Evolutionary conservation across 2,888 invertebrate genomes (phyloP).

Genomic region (Orthonevra nobilis): DNA sequence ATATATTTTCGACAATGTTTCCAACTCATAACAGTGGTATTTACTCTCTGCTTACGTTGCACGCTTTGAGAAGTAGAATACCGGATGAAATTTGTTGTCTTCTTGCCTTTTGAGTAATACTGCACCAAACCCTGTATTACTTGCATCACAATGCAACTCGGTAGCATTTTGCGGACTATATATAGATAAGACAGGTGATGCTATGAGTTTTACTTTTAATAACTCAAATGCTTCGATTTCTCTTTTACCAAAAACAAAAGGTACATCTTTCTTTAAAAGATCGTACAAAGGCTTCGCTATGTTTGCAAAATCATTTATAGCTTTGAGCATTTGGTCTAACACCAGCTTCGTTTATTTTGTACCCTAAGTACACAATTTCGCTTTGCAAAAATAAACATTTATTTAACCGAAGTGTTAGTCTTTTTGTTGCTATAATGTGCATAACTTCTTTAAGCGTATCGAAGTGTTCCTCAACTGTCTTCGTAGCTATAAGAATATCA

Average conservation of each 20-base stretch:
- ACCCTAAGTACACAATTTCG: no score
- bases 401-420: no score
- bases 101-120: constrained; percentile 69
- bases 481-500: constrained; percentile 23
- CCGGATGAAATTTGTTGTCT: constrained; percentile 41
- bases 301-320: constrained; percentile 22
- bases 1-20: background rate
- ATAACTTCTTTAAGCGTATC: constrained; percentile 24
- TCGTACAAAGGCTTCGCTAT: no score
- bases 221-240: constrained; percentile 9
- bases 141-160: constrained; percentile 72
- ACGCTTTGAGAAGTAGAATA: constrained; percentile 74
- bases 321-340: constrained; percentile 22
- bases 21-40: no score
- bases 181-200: constrained; percentile 7
- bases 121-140: constrained; percentile 44
- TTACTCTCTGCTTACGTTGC: no score
- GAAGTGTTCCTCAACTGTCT: constrained; percentile 17
- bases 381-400: no score
- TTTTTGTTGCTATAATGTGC: constrained; percentile 7
- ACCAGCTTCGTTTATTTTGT: no score
- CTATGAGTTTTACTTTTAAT: constrained; percentile 11
- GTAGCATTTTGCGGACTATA: constrained; percentile 37
- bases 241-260: constrained; percentile 7
- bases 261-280: constrained; percentile 19